These are phyloP conservation scores for Atherix ibis DNA, from an alignment of 2,888 invertebrate species.

Conservation along the genomic window DNA sequence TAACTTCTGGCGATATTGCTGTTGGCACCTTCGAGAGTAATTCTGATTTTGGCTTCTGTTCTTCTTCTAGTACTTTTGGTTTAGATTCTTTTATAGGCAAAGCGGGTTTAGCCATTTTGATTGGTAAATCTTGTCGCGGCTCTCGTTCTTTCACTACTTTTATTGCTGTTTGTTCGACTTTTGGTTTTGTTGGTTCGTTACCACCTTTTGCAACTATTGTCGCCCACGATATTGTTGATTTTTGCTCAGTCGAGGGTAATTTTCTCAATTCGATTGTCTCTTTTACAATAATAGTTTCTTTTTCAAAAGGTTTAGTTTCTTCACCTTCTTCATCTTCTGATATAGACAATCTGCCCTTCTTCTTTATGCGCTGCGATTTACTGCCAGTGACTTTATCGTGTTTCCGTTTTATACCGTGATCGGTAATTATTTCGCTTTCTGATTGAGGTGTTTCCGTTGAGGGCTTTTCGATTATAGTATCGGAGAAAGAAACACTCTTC, in stretches of 20 bases:
- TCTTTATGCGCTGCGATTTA: no score
- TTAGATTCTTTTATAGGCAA: neutral
- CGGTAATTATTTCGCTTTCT: neutral
- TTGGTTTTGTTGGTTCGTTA: neutral
- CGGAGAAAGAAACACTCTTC: neutral
- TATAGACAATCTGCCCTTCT: neutral
- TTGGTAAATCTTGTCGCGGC: neutral
- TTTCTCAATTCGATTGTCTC: no score
- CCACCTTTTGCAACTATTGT: constrained; percentile 5
- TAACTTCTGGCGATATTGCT: neutral
- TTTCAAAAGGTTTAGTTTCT: neutral
- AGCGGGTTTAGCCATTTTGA: no score
- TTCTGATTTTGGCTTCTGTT: neutral
- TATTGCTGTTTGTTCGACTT: neutral
- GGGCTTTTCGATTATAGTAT: neutral
- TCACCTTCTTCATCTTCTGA: neutral
- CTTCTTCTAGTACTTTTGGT: no score
- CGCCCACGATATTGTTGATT: constrained; percentile 8
- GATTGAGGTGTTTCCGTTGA: neutral
- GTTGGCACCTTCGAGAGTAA: neutral
- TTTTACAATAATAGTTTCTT: constrained; percentile 3
- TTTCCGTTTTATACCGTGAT: neutral
- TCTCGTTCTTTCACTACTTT: neutral
- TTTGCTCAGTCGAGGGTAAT: constrained; percentile 7
- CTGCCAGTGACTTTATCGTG: no score